Evolutionary conservation across 2,888 invertebrate genomes (phyloP).

Genomic region (Strigamia crassipes): DNA sequence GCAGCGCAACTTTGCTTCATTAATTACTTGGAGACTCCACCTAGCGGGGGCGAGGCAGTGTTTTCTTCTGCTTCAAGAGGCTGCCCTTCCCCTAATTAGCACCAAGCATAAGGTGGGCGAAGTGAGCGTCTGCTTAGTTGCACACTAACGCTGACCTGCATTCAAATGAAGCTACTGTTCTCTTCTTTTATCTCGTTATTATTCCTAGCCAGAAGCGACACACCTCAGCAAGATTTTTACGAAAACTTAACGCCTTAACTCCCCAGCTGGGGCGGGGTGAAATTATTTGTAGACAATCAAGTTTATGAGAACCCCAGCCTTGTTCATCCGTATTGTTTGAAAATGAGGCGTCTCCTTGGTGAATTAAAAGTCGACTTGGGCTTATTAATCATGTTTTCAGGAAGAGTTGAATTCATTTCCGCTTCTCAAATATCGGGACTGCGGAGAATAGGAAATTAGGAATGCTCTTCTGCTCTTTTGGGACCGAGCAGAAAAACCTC

Average conservation of each 20-base stretch:
- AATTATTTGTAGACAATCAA: constrained; percentile 12
- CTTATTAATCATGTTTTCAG: constrained; percentile 21
- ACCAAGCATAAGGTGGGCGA: constrained; percentile 2
- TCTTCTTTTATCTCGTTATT: constrained; percentile 12
- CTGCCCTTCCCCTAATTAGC: constrained; percentile 21
- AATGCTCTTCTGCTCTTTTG: background rate
- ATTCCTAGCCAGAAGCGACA: constrained; percentile 11
- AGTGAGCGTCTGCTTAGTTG: constrained; percentile 21
- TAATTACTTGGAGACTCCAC: background rate
- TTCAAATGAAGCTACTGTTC: constrained; percentile 10
- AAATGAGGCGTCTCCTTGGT: constrained; percentile 5
- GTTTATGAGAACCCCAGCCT: constrained; percentile 8
- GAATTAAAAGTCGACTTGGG: constrained; percentile 15
- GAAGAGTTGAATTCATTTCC: constrained; percentile 16
- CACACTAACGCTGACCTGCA: constrained; percentile 17
- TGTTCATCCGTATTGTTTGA: constrained; percentile 12
- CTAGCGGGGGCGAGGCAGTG: background rate
- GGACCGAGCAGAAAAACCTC: background rate
- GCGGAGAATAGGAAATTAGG: background rate
- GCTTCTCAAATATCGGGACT: background rate
- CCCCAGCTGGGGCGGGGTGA: constrained; percentile 12
- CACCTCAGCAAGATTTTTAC: constrained; percentile 15
- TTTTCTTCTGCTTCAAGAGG: constrained; percentile 17
- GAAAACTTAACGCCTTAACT: constrained; percentile 17
- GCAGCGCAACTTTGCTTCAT: constrained; percentile 4